Evolutionary conservation across 2,888 invertebrate species (phyloP).

Genomic region (Tinea trinotella): DNA sequence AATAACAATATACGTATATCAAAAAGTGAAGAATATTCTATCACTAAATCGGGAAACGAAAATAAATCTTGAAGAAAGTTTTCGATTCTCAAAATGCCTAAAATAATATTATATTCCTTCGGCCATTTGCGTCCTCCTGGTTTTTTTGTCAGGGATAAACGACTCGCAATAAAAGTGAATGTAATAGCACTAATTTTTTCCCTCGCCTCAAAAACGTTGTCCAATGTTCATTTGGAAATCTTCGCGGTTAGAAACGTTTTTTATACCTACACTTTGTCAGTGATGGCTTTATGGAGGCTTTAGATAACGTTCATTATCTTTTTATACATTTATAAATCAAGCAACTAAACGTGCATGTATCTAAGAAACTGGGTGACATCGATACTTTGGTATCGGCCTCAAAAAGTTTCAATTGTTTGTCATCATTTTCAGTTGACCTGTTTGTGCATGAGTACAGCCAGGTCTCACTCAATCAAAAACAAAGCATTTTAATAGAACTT

Average conservation of each 20-base stretch:
- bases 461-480: no score
- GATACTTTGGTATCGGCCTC: no score
- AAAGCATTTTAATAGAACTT: no score
- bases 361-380: no score
- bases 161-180: constrained; percentile 49
- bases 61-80: background rate
- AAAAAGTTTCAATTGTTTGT: no score
- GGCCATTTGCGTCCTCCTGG: constrained; percentile 43
- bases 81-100: background rate
- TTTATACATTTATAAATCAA: no score
- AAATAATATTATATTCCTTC: constrained; percentile 24
- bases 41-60: background rate
- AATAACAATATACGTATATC: background rate
- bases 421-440: no score
- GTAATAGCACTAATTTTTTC: constrained; percentile 57
- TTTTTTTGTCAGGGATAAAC: constrained; percentile 44
- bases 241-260: background rate
- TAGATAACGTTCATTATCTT: no score
- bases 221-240: background rate
- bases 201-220: constrained; percentile 31
- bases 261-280: background rate
- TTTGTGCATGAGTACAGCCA: no score
- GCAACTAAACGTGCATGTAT: no score
- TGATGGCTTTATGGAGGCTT: no score
- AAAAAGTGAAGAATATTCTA: background rate